Evolutionary conservation across 2,113 vertebrate genomes (phyloP).

Genomic region (Pelvicachromis taeniatus): DNA sequence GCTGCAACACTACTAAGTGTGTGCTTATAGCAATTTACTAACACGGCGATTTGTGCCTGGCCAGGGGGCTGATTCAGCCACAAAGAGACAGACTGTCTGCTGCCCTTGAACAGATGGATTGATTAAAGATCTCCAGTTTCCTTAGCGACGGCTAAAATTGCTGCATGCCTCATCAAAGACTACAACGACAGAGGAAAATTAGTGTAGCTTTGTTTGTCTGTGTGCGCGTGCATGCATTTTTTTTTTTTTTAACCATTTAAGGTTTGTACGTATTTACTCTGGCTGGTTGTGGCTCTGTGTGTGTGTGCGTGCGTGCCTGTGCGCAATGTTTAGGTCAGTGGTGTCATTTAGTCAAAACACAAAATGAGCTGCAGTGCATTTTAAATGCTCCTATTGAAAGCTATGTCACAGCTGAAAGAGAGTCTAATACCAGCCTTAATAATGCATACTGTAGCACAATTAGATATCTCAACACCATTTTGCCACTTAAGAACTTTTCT

Average conservation of each 20-base stretch:
- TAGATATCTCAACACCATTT: constrained; percentile 61
- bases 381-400: constrained; percentile 43
- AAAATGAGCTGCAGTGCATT: constrained; percentile 2
- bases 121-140: constrained; percentile 61
- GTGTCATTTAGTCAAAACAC: background rate
- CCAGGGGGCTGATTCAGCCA: constrained; percentile 48
- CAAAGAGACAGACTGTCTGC: constrained; percentile 38
- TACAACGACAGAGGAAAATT: background rate
- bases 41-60: constrained; percentile 13
- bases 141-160: constrained; percentile 56
- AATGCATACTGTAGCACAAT: constrained; percentile 60
- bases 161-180: constrained; percentile 59
- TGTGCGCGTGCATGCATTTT: background rate
- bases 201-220: background rate
- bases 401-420: constrained; percentile 36
- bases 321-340: background rate
- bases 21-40: constrained; percentile 31
- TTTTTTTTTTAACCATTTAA: background rate
- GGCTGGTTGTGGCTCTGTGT: background rate
- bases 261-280: background rate
- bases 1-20: constrained; percentile 5
- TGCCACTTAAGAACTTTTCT: constrained; percentile 32
- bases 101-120: constrained; percentile 45
- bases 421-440: constrained; percentile 55
- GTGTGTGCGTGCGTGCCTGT: background rate